Base-by-base conservation (phyloP, 2,113 vertebrate species). In the Hippoglossus stenolepis region DNA sequence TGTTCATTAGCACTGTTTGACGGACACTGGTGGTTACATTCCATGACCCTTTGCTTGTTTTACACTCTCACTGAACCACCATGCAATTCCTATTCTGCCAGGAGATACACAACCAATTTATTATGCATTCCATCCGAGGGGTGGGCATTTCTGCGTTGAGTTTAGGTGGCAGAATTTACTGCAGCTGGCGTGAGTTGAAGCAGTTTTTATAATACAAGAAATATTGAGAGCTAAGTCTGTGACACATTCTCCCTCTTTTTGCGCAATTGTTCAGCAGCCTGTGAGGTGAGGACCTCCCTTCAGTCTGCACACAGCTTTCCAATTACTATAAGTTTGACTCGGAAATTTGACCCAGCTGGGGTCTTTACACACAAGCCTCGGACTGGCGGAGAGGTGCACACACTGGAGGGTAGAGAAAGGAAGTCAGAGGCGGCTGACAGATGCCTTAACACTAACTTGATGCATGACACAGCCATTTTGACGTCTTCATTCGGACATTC, bases 31-130 rank as follows among this genome's bases (percentile, higher is more conserved):
- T 21, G 51, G 51, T 54, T 54, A 54, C 20, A 54, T 54, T 54
- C 14, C 51, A 8, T 21, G 23, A 59, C 2, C 40, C n/a, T 47
- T 49, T 83, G 69, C 51, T 82, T 77, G 58, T 73, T 73, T 73
- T 47, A 71, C 31, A 49, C 45, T 75, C 63, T 17, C 13, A 68
- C 40, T 58, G 8, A 72, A 24, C 28, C 23, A 14, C 43, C n/a
- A 4, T 38, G 8, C 31, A 21, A 20, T 15, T 59, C 9, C 28
- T 26, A 6, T 51, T 56, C 12, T 70, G 54, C 61, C 51, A 54
- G 20, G 18, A 54, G 51, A 54, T 11, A n/a, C 51, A 54, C 18
- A 20, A 9, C 20, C 20, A 21, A 54, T 54, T 54, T 15, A n/a
- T n/a, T n/a, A 54, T 54, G 51, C 51, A 54, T 54, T 54, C 51